Base-by-base conservation (phyloP, 64 coral and sea anemone genomes). In the Montipora sp. region DNA sequence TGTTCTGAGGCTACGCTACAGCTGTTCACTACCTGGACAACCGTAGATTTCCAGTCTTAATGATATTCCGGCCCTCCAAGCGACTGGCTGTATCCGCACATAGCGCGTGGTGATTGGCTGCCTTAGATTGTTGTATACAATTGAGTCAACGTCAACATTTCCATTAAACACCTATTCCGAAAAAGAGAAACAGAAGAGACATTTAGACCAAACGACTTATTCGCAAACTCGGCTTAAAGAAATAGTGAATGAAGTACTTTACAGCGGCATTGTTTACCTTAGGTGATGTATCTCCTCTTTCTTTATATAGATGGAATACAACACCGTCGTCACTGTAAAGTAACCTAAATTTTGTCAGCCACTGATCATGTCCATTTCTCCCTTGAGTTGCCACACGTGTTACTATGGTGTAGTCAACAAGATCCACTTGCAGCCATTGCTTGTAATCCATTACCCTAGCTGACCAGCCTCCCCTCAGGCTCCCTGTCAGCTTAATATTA, bases 381-480 rank as follows among this genome's bases (percentile, higher is more conserved):
- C 67, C 67, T 75, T 87, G 84, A 21, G n/a, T 87, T 14, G 84
- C 69, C 4, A 87, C 73, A 72, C 69, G 84, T 57, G 36, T 87
- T 2, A 87, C 67, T 14, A 50, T 87, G 10, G 51, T 72, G 23
- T 24, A 51, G 4, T 49, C 23, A 48, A 47, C 3, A 75, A 87
- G 36, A 87, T 87, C 84, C 48, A 87, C 68, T 3, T 49, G 66
- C 5, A 87, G 48, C 84, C 84, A 87, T 53, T 87, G 84, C 51
- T 87, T 22, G 10, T 74, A 51, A 20, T 72, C 73, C 23, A n/a
- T 70, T 7, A 44, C 51, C 13, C 22, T 59, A 11, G 84, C 84
- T 13, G 73, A 67, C 84, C 68, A 87, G 8, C 21, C 84, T 5
- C 84, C 84, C 23, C 2, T 50, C 27, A 20, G 21, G 13, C 59